These are phyloP conservation scores for Pelecanoides urinatrix DNA, from an alignment of 2,113 vertebrate species.

Conservation along the genomic window DNA sequence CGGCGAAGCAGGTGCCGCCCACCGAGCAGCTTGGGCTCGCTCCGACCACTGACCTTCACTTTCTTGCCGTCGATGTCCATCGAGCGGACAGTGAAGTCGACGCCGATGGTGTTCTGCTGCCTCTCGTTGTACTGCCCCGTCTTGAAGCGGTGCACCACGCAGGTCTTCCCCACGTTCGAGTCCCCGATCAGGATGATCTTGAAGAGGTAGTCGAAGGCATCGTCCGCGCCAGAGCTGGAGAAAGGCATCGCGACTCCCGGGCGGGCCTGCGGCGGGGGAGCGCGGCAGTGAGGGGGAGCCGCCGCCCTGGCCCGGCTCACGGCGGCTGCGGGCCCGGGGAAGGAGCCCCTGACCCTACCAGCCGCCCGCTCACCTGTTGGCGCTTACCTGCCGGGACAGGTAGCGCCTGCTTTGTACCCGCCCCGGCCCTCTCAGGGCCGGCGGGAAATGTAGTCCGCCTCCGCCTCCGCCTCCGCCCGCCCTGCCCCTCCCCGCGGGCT, in stretches of 20 bases:
- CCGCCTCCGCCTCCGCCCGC: background rate
- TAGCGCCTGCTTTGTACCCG: slow-evolving; percentile 54
- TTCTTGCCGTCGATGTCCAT: slow-evolving; percentile 89
- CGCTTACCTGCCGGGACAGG: slow-evolving; percentile 71
- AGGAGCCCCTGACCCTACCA: fast-evolving
- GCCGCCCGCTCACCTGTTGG: background rate
- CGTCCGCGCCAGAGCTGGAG: slow-evolving; percentile 72
- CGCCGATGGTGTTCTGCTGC: slow-evolving; percentile 95
- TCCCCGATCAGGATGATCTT: slow-evolving; percentile 96
- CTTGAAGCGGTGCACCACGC: slow-evolving; percentile 91
- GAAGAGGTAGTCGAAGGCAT: slow-evolving; percentile 91
- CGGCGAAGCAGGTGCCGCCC: background rate
- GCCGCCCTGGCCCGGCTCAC: background rate
- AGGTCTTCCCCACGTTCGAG: slow-evolving; percentile 95
- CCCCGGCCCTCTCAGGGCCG: slow-evolving; percentile 73
- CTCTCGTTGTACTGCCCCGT: slow-evolving; percentile 85
- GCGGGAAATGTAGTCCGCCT: slow-evolving; percentile 73
- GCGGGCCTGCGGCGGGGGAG: background rate
- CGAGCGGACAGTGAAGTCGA: slow-evolving; percentile 93
- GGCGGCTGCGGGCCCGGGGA: background rate
- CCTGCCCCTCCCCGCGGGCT: background rate
- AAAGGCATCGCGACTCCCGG: slow-evolving; percentile 74
- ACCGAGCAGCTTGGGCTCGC: fast-evolving
- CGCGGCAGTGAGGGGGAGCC: background rate
- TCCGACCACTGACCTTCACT: slow-evolving; percentile 82